Evolutionary conservation across 2,113 vertebrate species (phyloP).

Genomic region (Meleagris gallopavo): DNA sequence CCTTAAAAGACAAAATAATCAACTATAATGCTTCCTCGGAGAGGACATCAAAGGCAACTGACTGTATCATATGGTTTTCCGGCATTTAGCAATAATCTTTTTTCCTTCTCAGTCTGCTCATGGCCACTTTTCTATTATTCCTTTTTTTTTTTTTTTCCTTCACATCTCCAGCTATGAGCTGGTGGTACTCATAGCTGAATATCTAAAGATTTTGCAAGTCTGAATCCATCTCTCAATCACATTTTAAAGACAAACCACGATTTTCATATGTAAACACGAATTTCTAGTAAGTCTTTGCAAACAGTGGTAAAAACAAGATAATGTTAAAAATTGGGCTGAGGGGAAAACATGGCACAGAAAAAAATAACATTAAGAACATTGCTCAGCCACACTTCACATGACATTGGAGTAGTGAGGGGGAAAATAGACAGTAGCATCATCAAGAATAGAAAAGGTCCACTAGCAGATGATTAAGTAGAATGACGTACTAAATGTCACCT

Average conservation of each 20-base stretch:
- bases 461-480: neutral
- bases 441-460: neutral
- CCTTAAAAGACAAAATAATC: neutral
- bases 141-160: neutral
- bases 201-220: neutral
- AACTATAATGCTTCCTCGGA: neutral
- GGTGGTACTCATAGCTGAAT: neutral
- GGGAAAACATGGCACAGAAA: neutral
- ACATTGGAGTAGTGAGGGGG: neutral
- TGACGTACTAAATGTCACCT: neutral
- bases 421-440: neutral
- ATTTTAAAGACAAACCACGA: neutral
- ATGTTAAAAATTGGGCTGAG: neutral
- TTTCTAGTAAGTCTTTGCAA: neutral
- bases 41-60: constrained; percentile 25
- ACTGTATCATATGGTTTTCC: constrained; percentile 5
- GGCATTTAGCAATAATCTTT: neutral
- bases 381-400: neutral
- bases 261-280: neutral
- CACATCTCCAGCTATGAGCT: neutral
- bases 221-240: neutral
- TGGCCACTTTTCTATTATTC: neutral
- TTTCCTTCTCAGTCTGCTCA: neutral
- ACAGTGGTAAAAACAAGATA: neutral
- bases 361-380: neutral